These are phyloP conservation scores for Dasypus novemcinctus DNA, from an alignment of 2,113 vertebrate genomes.

Conservation along the genomic window DNA sequence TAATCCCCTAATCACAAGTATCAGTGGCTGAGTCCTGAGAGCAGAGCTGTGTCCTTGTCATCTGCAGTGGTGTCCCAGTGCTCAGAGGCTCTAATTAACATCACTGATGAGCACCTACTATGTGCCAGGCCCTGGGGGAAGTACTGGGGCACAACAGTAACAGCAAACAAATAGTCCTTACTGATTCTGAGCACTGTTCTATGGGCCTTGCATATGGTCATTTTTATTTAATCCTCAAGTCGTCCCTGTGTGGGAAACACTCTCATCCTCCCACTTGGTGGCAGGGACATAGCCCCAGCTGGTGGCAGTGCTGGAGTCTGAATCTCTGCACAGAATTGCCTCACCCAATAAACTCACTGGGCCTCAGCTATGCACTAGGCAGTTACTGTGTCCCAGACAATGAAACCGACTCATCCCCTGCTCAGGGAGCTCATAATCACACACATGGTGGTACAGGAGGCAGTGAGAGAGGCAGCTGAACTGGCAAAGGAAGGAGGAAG, in stretches of 20 bases:
- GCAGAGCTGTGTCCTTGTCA: no score
- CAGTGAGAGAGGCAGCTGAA: neutral
- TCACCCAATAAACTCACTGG: neutral
- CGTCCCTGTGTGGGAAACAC: neutral
- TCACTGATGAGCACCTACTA: neutral
- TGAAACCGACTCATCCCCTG: no score
- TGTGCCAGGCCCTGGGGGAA: neutral
- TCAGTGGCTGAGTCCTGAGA: no score
- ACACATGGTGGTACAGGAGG: neutral
- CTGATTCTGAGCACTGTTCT: neutral
- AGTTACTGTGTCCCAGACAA: neutral
- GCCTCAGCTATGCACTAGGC: neutral
- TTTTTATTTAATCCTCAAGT: neutral
- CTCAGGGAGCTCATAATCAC: neutral
- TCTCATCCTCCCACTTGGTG: neutral
- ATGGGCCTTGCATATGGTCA: neutral
- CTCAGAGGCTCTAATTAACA: neutral
- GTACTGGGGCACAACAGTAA: neutral
- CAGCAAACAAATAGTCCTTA: neutral
- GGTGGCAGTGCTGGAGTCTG: no score
- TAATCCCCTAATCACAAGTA: no score
- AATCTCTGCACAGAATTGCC: neutral
- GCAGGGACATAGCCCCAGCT: neutral
- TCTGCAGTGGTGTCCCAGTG: no score
- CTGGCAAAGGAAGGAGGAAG: neutral